These are phyloP conservation scores for Leucophenga varia DNA, from an alignment of 1,140 invertebrate species.

Conservation along the genomic window DNA sequence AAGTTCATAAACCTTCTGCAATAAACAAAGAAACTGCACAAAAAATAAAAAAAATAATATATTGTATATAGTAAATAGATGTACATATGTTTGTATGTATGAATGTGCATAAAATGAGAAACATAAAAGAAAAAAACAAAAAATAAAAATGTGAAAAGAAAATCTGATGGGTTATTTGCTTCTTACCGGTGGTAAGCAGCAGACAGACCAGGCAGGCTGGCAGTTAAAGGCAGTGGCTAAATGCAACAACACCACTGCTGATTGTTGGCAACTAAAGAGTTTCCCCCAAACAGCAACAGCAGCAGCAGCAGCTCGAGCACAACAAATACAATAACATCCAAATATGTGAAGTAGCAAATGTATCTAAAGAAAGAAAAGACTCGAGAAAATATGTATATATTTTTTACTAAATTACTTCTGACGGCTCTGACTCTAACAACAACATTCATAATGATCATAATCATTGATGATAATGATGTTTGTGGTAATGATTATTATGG, in stretches of 20 bases:
- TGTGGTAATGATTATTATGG: constrained; percentile 38
- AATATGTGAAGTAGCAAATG: constrained; percentile 26
- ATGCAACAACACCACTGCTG: constrained; percentile 4
- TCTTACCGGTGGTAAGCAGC: no score
- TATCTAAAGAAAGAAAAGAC: no score
- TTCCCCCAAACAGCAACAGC: constrained; percentile 28
- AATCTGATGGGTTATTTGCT: no score
- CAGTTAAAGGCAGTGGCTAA: constrained; percentile 15
- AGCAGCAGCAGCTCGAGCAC: neutral
- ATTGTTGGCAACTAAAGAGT: constrained; percentile 13
- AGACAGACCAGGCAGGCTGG: no score
- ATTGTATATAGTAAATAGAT: no score
- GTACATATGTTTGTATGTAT: no score
- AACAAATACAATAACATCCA: constrained; percentile 23
- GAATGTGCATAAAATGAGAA: no score
- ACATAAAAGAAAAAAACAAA: constrained; percentile 38
- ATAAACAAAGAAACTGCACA: constrained; percentile 42
- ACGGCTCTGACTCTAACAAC: constrained; percentile 29
- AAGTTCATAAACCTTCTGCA: constrained; percentile 53
- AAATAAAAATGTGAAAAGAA: constrained; percentile 1
- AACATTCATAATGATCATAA: no score
- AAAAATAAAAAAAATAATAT: no score
- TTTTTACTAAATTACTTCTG: constrained; percentile 49
- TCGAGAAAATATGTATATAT: no score
- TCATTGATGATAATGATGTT: constrained; percentile 23